Base-by-base conservation (phyloP, 2,113 vertebrate species). In the Fukomys damarensis region DNA sequence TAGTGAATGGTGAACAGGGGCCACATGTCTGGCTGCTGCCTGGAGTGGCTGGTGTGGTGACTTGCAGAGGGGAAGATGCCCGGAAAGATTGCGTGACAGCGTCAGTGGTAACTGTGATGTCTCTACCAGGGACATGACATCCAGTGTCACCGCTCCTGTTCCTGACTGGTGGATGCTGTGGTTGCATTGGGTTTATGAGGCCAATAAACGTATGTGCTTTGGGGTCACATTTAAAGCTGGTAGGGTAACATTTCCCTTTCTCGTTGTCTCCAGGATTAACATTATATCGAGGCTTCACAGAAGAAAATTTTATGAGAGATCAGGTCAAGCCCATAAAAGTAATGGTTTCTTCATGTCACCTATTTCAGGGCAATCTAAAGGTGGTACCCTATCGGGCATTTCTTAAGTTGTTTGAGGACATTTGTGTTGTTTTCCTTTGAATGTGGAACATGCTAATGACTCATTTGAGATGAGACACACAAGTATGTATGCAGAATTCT, bases 241-340 rank as follows among this genome's bases (percentile, higher is more conserved):
- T 77, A 92, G 56, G 28, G 38, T 79, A 74, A 93, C 76, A 56
- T 84, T 76, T 92, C 20, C 38, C 46, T 87, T 91, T 77, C 83
- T 65, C 30, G 56, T 32, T 86, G 41, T 85, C 52, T 79, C 49
- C 70, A 41, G 65, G 56, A 84, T 89, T 96, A 85, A 17, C 35
- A 52, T 30, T 74, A 24, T 83, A 41, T 66, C 81, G 74, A 94
- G 90, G 86, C 89, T 46, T 96, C 79, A 81, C 65, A 91, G 61
- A 94, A 32, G 63, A 82, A 89, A 72, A 82, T 93, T 97, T 97
- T 94, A 96, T n/a, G 83, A 93, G 80, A 52, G 79, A 72, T 68
- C 80, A 81, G 83, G 91, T 89, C 92, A 97, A 83, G 30, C 11
- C 49, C 35, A n/a, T 93, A 84, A 96, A 97, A 94, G 49, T 89